Evolutionary conservation across 2,113 vertebrate species (phyloP).

Genomic region (Oncorhynchus clarkii): DNA sequence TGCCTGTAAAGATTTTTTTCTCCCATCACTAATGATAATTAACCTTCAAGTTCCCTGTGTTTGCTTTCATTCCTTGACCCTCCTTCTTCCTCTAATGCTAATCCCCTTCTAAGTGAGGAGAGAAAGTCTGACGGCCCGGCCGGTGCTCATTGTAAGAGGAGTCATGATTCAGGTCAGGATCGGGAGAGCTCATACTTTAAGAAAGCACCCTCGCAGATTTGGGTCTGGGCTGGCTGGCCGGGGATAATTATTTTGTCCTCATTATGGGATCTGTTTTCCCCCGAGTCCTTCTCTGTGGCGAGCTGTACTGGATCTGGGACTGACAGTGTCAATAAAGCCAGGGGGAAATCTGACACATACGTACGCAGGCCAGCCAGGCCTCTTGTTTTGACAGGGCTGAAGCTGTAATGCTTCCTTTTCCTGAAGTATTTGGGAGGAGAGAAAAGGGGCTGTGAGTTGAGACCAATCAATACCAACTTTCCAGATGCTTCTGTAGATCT

Average conservation of each 20-base stretch:
- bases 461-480: constrained; percentile 38
- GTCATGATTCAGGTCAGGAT: not conserved
- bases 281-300: constrained; percentile 59
- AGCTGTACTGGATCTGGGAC: constrained; percentile 62
- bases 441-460: constrained; percentile 16
- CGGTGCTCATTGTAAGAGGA: not conserved
- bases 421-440: constrained; percentile 54
- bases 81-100: constrained; percentile 29
- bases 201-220: constrained; percentile 59
- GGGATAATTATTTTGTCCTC: constrained; percentile 69
- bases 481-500: constrained; percentile 12
- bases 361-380: constrained; percentile 57
- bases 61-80: not conserved
- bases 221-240: constrained; percentile 27
- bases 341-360: constrained; percentile 56
- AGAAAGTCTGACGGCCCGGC: constrained; percentile 58
- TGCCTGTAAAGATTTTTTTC: too few species aligned
- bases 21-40: not conserved
- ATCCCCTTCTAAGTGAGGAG: constrained; percentile 57
- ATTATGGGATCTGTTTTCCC: constrained; percentile 68
- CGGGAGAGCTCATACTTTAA: constrained; percentile 52
- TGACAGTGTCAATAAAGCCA: constrained; percentile 64
- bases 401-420: constrained; percentile 58
- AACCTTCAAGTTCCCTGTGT: not conserved
- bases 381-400: constrained; percentile 71